Evolutionary conservation across 2,113 vertebrate genomes (phyloP), one percentile per base, ranked within the genome.

Genomic region (Piliocolobus tephrosceles): DNA sequence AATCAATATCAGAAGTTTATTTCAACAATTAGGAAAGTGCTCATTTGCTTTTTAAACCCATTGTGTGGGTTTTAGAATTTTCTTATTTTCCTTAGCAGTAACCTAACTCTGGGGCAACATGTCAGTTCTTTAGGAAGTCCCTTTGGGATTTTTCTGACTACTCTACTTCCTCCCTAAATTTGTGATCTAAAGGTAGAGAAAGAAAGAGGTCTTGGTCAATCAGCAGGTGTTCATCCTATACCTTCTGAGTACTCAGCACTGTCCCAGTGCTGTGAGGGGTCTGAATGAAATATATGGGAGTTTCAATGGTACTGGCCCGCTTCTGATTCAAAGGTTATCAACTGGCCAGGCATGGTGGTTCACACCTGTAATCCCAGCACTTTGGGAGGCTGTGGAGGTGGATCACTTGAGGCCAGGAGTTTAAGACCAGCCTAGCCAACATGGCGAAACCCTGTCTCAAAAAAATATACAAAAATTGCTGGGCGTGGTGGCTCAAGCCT

Each of bases 11-110:
- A 64, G 27, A 64, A 30, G 27, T 64, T 30, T 64, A 64, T 64
- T 64, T 64, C 61, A 64, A 64, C 27, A 64, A 14, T 64, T 64
- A 14, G 61, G 61, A 64, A 32, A 30, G 61, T 30, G 61, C 27
- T 30, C 18, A 11, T 85, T 82, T 70, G 52, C 32, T 58, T 96
- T 78, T 75, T 45, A 88, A 68, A 50, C n/a, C 22, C 18, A 27
- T 20, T 58, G 52, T 32, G 14, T 93, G 58, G 17, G 5, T 81
- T 95, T 91, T 84, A 85, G n/a, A 72, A 85, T 94, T 73, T 87
- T 90, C 38, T 2, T 80, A 20, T 90, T 80, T 96, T 94, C 52
- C 85, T 90, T 88, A 90, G 73, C n/a, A 90, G 9, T 85, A 61
- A 47, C 8, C 11, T 70, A 43, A 88, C 50, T 88, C 2, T 58